Evolutionary conservation across 2,888 invertebrate genomes (phyloP), one percentile per base, ranked within the genome.

Genomic region (Ochropacha duplaris): DNA sequence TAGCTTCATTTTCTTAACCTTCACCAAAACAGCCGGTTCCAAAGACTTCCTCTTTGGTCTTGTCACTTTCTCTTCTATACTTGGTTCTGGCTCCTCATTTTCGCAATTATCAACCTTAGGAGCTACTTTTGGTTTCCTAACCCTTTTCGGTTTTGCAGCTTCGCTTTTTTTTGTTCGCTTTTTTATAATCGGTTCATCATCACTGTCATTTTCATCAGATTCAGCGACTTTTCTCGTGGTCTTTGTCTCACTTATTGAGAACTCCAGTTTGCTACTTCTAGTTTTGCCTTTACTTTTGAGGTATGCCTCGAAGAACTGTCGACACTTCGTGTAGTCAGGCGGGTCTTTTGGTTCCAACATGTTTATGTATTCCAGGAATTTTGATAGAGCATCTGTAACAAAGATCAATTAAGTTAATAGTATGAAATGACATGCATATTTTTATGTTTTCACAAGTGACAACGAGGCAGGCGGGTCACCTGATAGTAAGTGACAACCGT

Each of bases 241-340:
- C 12, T 68, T 63, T 36, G 58, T 64, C 11, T 58, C 87, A 52
- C 55, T 76, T 22, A 78, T 60, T 54, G 86, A 86, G 73, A 96
- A 96, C 50, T 94, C 94, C 22, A 97, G 83, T 65, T 95, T 94
- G 49, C 94, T 94, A 50, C 79, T 91, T 54, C 92, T 86, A 0
- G 93, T 79, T 49, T 94, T 93, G 9, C 95, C 95, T 54, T 94
- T 83, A 22, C 91, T 86, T 75, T 96, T 95, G 0, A 98, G 84
- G 14, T 95, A 97, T 50, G 86, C 86, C 24, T 90, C 84, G 64
- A 98, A 95, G 16, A 96, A 87, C 61, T 94, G 93, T 16, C 94
- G 93, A 64, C 96, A 95, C 79, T 95, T 95, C 0, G 94, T 88
- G 79, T 97, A 98, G 79, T 97, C 95, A 0, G 97, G 97, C 14